phyloP scores from a whole-genome alignment of 2,113 vertebrate genomes.

The Austrofundulus limnaeus region DNA sequence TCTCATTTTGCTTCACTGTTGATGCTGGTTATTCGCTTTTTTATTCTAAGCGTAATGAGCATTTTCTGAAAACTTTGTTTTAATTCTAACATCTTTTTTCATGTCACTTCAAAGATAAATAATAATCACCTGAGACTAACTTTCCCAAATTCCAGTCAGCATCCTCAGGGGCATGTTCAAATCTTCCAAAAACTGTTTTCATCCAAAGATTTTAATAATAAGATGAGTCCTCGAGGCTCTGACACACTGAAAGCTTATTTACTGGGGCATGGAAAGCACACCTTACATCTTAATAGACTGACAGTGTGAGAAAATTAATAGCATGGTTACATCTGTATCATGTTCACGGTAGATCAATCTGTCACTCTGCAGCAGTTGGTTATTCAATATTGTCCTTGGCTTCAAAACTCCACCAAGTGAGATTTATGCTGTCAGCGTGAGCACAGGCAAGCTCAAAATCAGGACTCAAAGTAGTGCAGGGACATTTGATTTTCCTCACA shows the following conservation, averaged over 20 bases:
- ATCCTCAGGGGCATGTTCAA: slow-evolving; percentile 49
- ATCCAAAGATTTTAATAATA: slow-evolving; percentile 73
- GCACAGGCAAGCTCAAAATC: slow-evolving; percentile 33
- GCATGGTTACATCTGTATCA: slow-evolving; percentile 62
- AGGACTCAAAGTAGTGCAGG: slow-evolving; percentile 21
- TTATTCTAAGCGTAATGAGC: no score
- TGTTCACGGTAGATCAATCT: slow-evolving; percentile 68
- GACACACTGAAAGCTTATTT: slow-evolving; percentile 74
- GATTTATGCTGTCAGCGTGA: slow-evolving; percentile 55
- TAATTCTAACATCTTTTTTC: slow-evolving; percentile 33
- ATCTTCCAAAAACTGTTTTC: slow-evolving; percentile 66
- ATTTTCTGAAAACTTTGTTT: slow-evolving; percentile 13
- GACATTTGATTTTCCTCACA: slow-evolving; percentile 36
- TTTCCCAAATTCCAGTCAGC: slow-evolving; percentile 55
- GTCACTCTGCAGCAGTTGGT: slow-evolving; percentile 56
- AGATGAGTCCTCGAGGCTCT: slow-evolving; percentile 65
- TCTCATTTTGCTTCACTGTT: neutral
- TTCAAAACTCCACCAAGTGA: slow-evolving; percentile 61
- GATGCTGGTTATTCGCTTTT: no score
- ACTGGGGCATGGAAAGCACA: slow-evolving; percentile 63
- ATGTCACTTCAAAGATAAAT: slow-evolving; percentile 62
- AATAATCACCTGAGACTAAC: slow-evolving; percentile 20
- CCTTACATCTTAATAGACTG: slow-evolving; percentile 69
- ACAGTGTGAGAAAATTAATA: slow-evolving; percentile 62
- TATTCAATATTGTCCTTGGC: slow-evolving; percentile 73